Evolutionary conservation across 1,140 invertebrate species (phyloP), one percentile per base, ranked within the genome.

Genomic region (Papilio dardanus): DNA sequence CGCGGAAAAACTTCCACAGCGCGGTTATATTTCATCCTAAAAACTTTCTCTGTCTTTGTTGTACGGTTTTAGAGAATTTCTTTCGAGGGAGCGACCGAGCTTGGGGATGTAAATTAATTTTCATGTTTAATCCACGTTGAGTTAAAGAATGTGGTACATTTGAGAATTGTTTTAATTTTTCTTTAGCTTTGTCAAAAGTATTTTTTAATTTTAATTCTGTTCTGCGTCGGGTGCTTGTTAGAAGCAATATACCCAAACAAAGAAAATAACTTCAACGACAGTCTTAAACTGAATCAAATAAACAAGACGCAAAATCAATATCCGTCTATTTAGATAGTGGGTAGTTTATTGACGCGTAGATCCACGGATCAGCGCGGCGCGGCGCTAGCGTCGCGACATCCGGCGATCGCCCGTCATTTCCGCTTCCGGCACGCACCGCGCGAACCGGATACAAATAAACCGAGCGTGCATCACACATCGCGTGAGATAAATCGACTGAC

Each of bases 1-100:
- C 79, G 77, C 79, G 76, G 79, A 80, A 85, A 82, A 90, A 90
- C 83, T 88, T 90, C 83, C 68, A 42, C 79, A n/a, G n/a, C 77
- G 82, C 69, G 84, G 79, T 89, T 83, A 87, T 89, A 89, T 91
- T 91, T 89, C 89, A 88, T 74, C 50, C 73, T 46, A 74, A 73
- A 78, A 82, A 80, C 79, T 80, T 74, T 79, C 74, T 77, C 79
- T 83, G 81, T 89, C 87, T 89, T 90, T 89, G 86, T 87, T 89
- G 80, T 89, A 88, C 84, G 82, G 84, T 83, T 84, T 80, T 74
- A 75, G 58, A 76, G 81, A 83, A 86, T 88, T 62, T 81, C 85
- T 87, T 84, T 83, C 71, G 31, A 40, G 35, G 71, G 73, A 75
- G 76, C 77, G 58, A 30, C 68, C 78, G 16, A 46, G 6, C 77